These are phyloP conservation scores for Centropus bengalensis DNA, from an alignment of 2,113 vertebrate species.

Conservation along the genomic window DNA sequence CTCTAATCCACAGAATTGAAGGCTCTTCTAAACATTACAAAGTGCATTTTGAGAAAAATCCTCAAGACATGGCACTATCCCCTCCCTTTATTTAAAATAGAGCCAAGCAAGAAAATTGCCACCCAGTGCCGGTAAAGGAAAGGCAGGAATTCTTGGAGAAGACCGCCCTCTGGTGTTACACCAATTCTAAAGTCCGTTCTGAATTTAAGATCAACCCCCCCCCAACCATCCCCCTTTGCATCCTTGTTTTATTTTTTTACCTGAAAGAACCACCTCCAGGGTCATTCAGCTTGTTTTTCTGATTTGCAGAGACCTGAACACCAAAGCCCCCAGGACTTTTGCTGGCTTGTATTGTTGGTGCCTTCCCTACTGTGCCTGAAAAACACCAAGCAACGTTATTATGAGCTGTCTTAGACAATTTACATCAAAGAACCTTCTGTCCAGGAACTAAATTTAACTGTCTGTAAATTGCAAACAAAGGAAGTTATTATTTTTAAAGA, in stretches of 20 bases:
- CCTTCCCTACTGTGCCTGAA: conserved; percentile 84
- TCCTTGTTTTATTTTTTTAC: conserved; percentile 68
- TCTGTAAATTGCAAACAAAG: conserved; percentile 72
- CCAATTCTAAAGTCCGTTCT: not conserved
- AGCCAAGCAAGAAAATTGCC: not conserved
- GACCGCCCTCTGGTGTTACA: conserved; percentile 89
- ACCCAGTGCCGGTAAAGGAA: not conserved
- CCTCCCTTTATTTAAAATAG: not conserved
- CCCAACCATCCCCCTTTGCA: not conserved
- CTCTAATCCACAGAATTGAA: not conserved
- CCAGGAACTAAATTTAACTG: conserved; percentile 81
- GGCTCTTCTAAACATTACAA: not conserved
- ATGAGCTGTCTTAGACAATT: conserved; percentile 79
- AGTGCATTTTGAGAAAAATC: not conserved
- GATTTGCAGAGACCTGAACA: conserved; percentile 86
- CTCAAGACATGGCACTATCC: not conserved
- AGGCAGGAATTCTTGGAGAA: conserved; percentile 78
- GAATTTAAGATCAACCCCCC: not conserved
- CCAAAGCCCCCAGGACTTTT: conserved; percentile 80
- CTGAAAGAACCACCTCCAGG: conserved; percentile 86
- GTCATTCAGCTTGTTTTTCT: conserved; percentile 89
- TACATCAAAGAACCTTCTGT: conserved; percentile 80
- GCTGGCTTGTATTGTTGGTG: conserved; percentile 79
- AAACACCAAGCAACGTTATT: conserved; percentile 80
- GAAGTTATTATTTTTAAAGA: conserved; percentile 62